Base-by-base conservation (phyloP, 2,797 vertebrate species). In the Halcyon chelicuti region DNA sequence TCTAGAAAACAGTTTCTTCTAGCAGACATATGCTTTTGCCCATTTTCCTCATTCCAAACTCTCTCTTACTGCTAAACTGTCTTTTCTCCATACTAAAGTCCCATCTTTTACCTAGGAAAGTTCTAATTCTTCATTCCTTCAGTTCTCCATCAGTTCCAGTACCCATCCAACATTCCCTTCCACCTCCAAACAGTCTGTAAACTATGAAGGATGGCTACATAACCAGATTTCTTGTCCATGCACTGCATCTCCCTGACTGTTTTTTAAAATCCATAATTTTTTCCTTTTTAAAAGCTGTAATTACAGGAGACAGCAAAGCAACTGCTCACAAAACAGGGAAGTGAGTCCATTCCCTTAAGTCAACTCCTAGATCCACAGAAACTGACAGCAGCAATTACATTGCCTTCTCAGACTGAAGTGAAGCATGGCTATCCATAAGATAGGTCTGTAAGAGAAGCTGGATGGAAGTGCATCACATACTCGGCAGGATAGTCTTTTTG, bases 311-410 rank as follows among this genome's bases (percentile, higher is more conserved):
- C 67, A 85, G 20, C 13, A 35, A 62, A 54, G 18, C 10, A 63
- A 68, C 9, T 40, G 31, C 10, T 71, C 33, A 37, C 13, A 86
- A 68, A 16, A 51, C 14, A 46, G 55, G 11, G 22, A 78, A 72
- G 33, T 7, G 26, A 79, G 18, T 23, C 15, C 0, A 0, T 39
- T 92, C 22, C 40, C 40, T n/a, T 9, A 63, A 62, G 22, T 19
- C 28, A 2, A 1, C 7, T 77, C 29, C 18, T 61, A 80, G 12
- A 68, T 4, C 9, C 52, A 86, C 29, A 51, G n/a, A 90, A 73
- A 55, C 19, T 6, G 2, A 0, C 12, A 83, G 52, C 9, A 63
- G 22, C 25, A 63, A 86, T 22, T 21, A 35, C 23, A 23, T 1
- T 13, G 21, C 26, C 63, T 61, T 71, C 51, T 79, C 39, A 26